These are phyloP conservation scores for Austrofundulus limnaeus DNA, from an alignment of 2,113 vertebrate genomes.

Conservation along the genomic window DNA sequence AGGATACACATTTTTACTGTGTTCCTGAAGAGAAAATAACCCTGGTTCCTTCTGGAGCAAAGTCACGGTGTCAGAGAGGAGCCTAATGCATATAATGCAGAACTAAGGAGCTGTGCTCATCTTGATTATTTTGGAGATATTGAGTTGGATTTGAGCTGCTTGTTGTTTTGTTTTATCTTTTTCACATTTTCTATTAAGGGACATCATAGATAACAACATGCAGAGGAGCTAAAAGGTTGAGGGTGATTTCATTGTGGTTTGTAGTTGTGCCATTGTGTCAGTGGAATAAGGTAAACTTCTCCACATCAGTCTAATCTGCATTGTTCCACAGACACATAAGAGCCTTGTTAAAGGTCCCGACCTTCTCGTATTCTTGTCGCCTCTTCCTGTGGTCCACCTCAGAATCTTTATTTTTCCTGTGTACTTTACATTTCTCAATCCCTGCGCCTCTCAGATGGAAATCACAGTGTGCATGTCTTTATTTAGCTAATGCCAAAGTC, in stretches of 20 bases:
- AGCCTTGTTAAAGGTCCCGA: constrained; percentile 64
- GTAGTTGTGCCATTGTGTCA: constrained; percentile 18
- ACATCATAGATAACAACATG: too few relatives aligned
- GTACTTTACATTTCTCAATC: constrained; percentile 57
- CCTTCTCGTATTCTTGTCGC: constrained; percentile 69
- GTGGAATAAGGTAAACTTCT: constrained; percentile 29
- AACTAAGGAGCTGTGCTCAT: too few relatives aligned
- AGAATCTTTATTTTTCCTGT: constrained; percentile 58
- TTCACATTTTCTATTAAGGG: too few relatives aligned
- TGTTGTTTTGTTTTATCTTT: too few relatives aligned
- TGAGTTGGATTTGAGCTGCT: too few relatives aligned
- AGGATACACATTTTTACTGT: too few relatives aligned
- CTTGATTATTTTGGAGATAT: too few relatives aligned
- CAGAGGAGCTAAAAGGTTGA: too few relatives aligned
- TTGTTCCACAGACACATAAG: constrained; percentile 54
- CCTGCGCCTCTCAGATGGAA: constrained; percentile 52
- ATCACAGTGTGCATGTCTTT: constrained; percentile 64
- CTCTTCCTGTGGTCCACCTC: constrained; percentile 67
- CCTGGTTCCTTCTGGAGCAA: too few relatives aligned
- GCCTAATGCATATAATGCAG: too few relatives aligned
- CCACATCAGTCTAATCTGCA: constrained; percentile 45
- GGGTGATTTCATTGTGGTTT: not conserved
- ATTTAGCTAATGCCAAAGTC: constrained; percentile 60
- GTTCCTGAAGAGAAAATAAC: too few relatives aligned
- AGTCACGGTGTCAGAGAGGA: too few relatives aligned